Evolutionary conservation across 2,888 invertebrate genomes (phyloP).

Genomic region (Bedellia somnulentella): DNA sequence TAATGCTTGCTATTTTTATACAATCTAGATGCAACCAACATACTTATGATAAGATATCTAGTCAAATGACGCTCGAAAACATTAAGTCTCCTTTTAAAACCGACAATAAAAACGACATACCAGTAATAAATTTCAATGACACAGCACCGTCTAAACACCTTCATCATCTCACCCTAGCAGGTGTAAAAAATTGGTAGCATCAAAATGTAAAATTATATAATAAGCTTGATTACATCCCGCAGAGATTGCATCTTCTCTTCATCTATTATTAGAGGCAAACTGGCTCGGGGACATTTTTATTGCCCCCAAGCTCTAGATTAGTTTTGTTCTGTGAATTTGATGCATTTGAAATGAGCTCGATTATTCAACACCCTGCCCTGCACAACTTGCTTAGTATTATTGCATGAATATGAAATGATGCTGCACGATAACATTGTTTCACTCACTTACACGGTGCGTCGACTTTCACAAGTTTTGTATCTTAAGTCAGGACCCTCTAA

Average conservation of each 20-base stretch:
- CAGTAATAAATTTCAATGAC: too few species aligned
- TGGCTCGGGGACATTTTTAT: constrained; percentile 55
- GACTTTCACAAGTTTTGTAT: too few species aligned
- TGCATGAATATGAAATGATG: constrained; percentile 40
- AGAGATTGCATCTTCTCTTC: constrained; percentile 54
- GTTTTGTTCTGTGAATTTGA: constrained; percentile 59
- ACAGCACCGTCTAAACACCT: too few species aligned
- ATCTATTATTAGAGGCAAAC: constrained; percentile 43
- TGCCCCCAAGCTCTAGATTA: constrained; percentile 51
- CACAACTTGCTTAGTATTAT: constrained; percentile 31
- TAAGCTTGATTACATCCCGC: constrained; percentile 18
- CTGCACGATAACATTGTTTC: constrained; percentile 17
- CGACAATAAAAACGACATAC: too few species aligned
- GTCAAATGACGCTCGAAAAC: too few species aligned
- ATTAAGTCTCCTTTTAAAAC: too few species aligned
- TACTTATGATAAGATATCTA: too few species aligned
- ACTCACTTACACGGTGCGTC: background rate
- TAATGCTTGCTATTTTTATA: too few species aligned
- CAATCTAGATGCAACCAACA: too few species aligned
- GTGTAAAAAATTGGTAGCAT: too few species aligned
- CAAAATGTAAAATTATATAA: background rate
- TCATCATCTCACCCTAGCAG: too few species aligned
- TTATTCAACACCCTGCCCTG: constrained; percentile 38
- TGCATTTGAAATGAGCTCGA: constrained; percentile 57
- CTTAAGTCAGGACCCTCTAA: too few species aligned